Evolutionary conservation across 2,113 vertebrate genomes (phyloP).

Genomic region (Gobiocypris rarus): DNA sequence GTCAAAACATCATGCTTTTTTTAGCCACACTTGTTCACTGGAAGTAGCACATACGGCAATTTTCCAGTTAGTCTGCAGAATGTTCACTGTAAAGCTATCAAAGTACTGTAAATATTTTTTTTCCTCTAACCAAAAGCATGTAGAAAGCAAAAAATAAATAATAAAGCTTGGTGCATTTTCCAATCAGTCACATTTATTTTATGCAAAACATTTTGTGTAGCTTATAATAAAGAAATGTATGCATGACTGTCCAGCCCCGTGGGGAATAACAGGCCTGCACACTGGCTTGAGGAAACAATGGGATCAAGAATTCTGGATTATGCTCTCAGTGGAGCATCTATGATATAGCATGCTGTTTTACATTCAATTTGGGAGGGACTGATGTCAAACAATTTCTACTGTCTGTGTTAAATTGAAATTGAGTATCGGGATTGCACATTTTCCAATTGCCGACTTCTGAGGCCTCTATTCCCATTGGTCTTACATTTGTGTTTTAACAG

Average conservation of each 20-base stretch:
- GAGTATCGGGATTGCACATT: not conserved
- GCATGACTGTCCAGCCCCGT: conserved; percentile 55
- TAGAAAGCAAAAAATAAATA: not conserved
- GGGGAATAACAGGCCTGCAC: conserved; percentile 59
- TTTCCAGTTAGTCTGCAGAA: not conserved
- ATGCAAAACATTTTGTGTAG: conserved; percentile 65
- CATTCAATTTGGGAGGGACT: conserved; percentile 8
- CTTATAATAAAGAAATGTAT: conserved; percentile 66
- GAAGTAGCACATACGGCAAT: too few relatives aligned
- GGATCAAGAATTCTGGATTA: not conserved
- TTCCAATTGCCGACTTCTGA: not conserved
- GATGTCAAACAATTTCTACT: conserved; percentile 15
- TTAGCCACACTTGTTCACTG: not conserved
- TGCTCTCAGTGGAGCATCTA: not conserved
- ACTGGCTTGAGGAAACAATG: conserved; percentile 46
- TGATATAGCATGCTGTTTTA: conserved; percentile 9
- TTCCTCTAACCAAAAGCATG: not conserved
- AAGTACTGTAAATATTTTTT: not conserved
- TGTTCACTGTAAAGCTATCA: not conserved
- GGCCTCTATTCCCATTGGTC: conserved; percentile 2
- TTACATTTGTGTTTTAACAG: not conserved
- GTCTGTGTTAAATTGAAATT: not conserved
- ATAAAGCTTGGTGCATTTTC: not conserved
- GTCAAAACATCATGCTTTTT: not conserved
- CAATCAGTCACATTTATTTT: not conserved